Evolutionary conservation across 2,797 vertebrate genomes (phyloP).

Genomic region (Dipus sagitta): DNA sequence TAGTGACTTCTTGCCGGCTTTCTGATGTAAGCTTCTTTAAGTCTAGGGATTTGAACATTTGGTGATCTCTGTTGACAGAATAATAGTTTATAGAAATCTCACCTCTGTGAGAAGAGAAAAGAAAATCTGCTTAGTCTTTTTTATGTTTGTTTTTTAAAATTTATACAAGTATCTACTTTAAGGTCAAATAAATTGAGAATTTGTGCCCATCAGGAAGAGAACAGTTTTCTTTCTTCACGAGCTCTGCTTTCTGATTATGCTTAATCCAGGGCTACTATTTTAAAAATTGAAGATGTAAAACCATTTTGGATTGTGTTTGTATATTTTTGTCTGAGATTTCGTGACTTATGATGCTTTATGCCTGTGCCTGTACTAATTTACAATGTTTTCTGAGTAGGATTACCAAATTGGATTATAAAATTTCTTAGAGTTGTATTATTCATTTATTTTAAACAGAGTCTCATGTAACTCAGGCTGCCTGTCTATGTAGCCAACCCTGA

Average conservation of each 20-base stretch:
- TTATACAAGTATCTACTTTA: constrained; percentile 18
- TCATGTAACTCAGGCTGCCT: not conserved
- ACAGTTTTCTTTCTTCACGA: not conserved
- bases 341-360: not conserved
- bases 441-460: too few relatives aligned
- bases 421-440: not conserved
- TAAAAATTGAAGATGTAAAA: not conserved
- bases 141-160: not conserved
- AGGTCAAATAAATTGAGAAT: constrained; percentile 46
- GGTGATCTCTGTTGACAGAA: not conserved
- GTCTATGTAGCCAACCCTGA: not conserved
- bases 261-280: constrained; percentile 7
- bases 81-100: constrained; percentile 33
- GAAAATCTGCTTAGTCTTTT: not conserved
- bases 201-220: not conserved
- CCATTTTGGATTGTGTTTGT: not conserved
- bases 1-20: not conserved
- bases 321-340: constrained; percentile 20
- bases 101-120: constrained; percentile 7
- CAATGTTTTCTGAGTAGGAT: constrained; percentile 19
- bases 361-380: not conserved
- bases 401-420: constrained; percentile 29
- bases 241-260: constrained; percentile 3
- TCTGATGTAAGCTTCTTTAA: not conserved
- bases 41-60: not conserved